Conservation (phyloP, 1,140 invertebrate genomes). For the Helicoverpa zea region DNA sequence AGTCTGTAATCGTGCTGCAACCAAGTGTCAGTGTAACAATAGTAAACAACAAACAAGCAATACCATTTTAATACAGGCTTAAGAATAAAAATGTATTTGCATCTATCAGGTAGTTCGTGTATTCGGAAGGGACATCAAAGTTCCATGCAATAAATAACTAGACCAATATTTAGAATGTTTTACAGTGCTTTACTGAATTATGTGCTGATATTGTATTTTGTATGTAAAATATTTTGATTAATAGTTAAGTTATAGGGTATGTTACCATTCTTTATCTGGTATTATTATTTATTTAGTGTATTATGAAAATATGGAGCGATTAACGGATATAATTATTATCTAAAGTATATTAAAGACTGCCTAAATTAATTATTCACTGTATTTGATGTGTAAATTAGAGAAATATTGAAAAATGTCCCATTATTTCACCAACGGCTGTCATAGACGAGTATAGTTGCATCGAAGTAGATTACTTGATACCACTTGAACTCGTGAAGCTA, state of each 20-base stretch:
- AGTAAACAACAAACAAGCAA: slow-evolving; percentile 36
- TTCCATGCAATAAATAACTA: slow-evolving; percentile 82
- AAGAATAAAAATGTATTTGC: slow-evolving; percentile 53
- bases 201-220: slow-evolving; percentile 82
- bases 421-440: slow-evolving; percentile 44
- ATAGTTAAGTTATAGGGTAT: slow-evolving; percentile 79
- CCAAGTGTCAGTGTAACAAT: slow-evolving; percentile 40
- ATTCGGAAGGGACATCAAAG: slow-evolving; percentile 60
- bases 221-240: slow-evolving; percentile 72
- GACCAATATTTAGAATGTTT: slow-evolving; percentile 86
- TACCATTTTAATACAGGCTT: slow-evolving; percentile 51
- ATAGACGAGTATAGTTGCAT: slow-evolving; percentile 16
- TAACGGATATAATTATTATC: slow-evolving; percentile 74
- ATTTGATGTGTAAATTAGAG: slow-evolving; percentile 78
- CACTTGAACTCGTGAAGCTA: not conserved
- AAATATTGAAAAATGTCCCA: slow-evolving; percentile 60
- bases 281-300: slow-evolving; percentile 79
- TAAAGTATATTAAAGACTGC: slow-evolving; percentile 85
- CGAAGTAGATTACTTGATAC: not conserved
- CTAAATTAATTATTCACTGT: slow-evolving; percentile 84
- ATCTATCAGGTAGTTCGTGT: slow-evolving; percentile 67
- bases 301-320: slow-evolving; percentile 74
- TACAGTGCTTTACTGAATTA: slow-evolving; percentile 83
- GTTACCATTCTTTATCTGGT: slow-evolving; percentile 83
- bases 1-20: slow-evolving; percentile 5